Evolutionary conservation across 2,113 vertebrate genomes (phyloP).

Genomic region (Nyctibius bracteatus): DNA sequence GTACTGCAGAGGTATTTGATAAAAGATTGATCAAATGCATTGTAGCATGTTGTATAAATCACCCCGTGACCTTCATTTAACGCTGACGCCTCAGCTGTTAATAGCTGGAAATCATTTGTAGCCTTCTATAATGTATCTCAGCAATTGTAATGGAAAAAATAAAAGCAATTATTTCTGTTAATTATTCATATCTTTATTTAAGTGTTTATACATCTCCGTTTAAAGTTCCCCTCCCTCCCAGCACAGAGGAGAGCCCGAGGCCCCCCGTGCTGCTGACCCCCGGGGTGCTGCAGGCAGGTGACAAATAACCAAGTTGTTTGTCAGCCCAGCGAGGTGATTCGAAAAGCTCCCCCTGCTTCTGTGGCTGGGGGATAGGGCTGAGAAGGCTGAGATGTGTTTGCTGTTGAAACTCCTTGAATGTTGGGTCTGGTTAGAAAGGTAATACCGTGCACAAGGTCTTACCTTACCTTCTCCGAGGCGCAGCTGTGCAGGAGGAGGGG

Average conservation of each 20-base stretch:
- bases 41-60: neutral
- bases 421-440: neutral
- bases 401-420: neutral
- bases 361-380: neutral
- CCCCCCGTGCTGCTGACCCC: rapidly evolving
- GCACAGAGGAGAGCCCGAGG: neutral
- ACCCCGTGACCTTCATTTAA: neutral
- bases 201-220: neutral
- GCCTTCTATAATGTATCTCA: neutral
- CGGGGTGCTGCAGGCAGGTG: neutral
- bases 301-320: neutral
- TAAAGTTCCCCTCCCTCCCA: neutral
- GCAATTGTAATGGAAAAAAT: neutral
- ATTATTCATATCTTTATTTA: neutral
- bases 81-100: neutral
- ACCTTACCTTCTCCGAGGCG: neutral
- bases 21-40: neutral
- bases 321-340: neutral
- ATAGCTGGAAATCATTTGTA: neutral
- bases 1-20: neutral
- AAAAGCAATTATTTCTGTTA: neutral
- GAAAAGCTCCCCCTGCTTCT: neutral
- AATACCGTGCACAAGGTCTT: rapidly evolving
- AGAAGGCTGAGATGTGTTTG: neutral
- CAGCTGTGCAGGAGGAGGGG: neutral